Evolutionary conservation across 2,888 invertebrate genomes (phyloP).

Genomic region (Allolobophora icterica): DNA sequence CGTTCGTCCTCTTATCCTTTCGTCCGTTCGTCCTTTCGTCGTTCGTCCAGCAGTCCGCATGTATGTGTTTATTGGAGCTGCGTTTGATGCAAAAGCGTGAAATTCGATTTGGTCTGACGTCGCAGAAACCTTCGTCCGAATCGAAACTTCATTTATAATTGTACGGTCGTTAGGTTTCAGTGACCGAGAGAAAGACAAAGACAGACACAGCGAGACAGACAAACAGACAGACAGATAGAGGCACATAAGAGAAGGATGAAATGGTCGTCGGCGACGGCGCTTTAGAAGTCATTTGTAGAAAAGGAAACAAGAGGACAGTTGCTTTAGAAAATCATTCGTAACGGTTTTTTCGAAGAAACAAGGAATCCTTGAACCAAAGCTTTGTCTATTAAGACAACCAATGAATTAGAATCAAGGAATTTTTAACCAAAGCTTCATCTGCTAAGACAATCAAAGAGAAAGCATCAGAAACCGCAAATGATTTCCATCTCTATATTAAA

Average conservation of each 20-base stretch:
- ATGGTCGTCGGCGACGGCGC: not conserved
- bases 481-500: no score
- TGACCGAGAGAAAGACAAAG: not conserved
- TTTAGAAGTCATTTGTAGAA: not conserved
- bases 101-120: not conserved
- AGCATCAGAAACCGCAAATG: no score
- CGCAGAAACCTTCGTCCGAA: not conserved
- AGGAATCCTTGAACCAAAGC: no score
- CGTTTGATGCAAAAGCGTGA: not conserved
- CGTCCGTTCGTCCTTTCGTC: no score
- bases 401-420: no score
- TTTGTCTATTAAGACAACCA: no score
- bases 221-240: not conserved
- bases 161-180: not conserved
- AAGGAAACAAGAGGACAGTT: not conserved
- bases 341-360: no score
- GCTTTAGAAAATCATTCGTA: no score
- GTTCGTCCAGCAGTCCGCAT: no score
- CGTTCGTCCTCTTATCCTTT: no score
- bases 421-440: no score
- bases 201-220: not conserved
- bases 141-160: slow-evolving; percentile 9
- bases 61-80: not conserved
- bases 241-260: not conserved
- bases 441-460: no score